These are phyloP conservation scores for Pollachius pollachius DNA, from an alignment of 2,113 vertebrate genomes.

Conservation along the genomic window DNA sequence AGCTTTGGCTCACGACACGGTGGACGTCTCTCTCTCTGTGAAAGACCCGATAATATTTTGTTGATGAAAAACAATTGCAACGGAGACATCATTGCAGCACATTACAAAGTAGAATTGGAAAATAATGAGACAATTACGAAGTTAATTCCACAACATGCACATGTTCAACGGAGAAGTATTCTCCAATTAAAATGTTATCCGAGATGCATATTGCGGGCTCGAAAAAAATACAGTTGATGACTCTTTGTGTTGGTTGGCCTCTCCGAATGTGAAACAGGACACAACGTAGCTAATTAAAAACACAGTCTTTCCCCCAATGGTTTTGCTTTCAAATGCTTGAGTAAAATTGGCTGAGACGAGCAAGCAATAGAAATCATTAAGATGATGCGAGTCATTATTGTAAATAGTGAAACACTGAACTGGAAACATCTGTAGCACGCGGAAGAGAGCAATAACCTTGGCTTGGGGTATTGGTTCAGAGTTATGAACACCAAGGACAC, in stretches of 20 bases:
- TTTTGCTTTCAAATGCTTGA: background rate
- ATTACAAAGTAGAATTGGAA: constrained; percentile 17
- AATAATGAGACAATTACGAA: constrained; percentile 25
- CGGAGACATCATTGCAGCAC: constrained; percentile 1
- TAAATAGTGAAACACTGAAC: constrained; percentile 16
- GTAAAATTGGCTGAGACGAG: no score
- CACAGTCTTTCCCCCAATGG: constrained; percentile 9
- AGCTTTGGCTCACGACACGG: no score
- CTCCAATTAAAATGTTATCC: constrained; percentile 18
- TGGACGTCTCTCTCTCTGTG: no score
- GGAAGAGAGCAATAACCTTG: constrained; percentile 2
- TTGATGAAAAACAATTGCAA: constrained; percentile 1
- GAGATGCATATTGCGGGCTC: background rate
- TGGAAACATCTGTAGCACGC: constrained; percentile 1
- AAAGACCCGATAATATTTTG: no score
- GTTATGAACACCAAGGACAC: constrained; percentile 12
- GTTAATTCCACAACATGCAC: constrained; percentile 14
- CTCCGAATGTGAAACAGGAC: constrained; percentile 8
- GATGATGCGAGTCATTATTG: background rate
- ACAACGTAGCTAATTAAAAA: constrained; percentile 24
- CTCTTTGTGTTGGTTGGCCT: constrained; percentile 11
- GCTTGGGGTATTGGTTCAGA: constrained; percentile 10
- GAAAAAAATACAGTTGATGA: background rate
- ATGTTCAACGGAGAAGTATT: background rate
- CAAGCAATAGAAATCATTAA: background rate